Conservation (phyloP, 2,797 vertebrate genomes). For the Neosilurus hyrtlii region DNA sequence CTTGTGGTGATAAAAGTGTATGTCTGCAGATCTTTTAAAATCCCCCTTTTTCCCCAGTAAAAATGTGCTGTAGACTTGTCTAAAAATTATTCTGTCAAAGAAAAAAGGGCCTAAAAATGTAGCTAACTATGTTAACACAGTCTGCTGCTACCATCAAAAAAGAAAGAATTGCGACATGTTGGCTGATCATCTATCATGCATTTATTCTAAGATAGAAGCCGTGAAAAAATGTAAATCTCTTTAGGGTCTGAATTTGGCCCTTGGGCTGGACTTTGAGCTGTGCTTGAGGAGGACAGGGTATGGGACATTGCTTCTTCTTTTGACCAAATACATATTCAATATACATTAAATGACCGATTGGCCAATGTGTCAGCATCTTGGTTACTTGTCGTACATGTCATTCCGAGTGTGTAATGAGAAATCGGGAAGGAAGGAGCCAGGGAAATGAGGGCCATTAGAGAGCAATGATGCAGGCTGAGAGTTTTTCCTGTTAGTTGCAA, state of each 20-base stretch:
- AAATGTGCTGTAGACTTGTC: not conserved
- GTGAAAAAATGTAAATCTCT: not conserved
- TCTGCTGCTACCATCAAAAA: not conserved
- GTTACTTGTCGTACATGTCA: not conserved
- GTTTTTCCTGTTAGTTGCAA: slow-evolving; percentile 25
- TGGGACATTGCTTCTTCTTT: not conserved
- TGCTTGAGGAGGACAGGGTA: not conserved
- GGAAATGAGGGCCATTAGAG: slow-evolving; percentile 44
- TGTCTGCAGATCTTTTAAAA: too few species aligned
- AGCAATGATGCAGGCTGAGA: slow-evolving; percentile 32
- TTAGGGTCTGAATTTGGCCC: not conserved
- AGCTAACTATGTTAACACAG: not conserved
- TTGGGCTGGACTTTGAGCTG: not conserved
- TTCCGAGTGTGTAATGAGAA: slow-evolving; percentile 27
- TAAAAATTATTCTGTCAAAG: not conserved
- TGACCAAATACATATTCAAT: not conserved
- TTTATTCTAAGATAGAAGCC: not conserved
- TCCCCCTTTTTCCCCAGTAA: not conserved
- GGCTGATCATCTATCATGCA: not conserved
- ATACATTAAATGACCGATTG: not conserved
- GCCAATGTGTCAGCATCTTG: slow-evolving; percentile 3
- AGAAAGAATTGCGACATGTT: not conserved
- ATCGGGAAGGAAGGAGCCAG: slow-evolving; percentile 39
- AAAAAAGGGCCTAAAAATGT: not conserved
- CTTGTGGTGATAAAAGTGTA: not conserved